A percentile compares a stretch with the other conserved stretches of the same genome.
These are phyloP conservation scores for Rhopalosiphum nymphaeae DNA, from an alignment of 2,888 invertebrate species.

Conservation along the genomic window DNA sequence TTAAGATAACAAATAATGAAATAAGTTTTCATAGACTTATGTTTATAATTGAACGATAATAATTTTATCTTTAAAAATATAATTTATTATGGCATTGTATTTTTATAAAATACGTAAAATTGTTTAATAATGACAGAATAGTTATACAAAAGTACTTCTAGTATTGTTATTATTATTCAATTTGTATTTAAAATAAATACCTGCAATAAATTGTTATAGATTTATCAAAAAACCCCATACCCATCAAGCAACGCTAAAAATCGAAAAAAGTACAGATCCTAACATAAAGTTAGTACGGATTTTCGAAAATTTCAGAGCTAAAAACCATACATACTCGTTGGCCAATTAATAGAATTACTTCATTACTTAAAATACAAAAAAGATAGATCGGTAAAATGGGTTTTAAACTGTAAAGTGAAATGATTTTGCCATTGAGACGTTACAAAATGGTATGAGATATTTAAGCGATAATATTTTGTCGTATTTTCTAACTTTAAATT, in stretches of 20 bases:
- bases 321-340: neutral
- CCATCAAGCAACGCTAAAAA: neutral
- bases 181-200: neutral
- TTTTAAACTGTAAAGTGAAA: neutral
- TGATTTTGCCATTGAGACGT: neutral
- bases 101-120: neutral
- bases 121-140: neutral
- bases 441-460: slow-evolving; percentile 21
- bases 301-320: neutral
- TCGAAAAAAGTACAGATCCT: neutral
- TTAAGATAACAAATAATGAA: too few relatives aligned
- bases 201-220: neutral
- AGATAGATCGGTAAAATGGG: neutral
- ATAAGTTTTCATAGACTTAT: neutral
- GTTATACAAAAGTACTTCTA: neutral
- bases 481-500: neutral
- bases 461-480: slow-evolving; percentile 2
- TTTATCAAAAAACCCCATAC: neutral
- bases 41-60: neutral
- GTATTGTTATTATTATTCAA: neutral
- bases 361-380: neutral
- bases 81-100: neutral
- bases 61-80: neutral
- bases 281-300: neutral
- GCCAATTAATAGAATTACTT: neutral